phyloP scores from a whole-genome alignment of 2,797 vertebrate genomes.

The Trichosurus vulpecula region DNA sequence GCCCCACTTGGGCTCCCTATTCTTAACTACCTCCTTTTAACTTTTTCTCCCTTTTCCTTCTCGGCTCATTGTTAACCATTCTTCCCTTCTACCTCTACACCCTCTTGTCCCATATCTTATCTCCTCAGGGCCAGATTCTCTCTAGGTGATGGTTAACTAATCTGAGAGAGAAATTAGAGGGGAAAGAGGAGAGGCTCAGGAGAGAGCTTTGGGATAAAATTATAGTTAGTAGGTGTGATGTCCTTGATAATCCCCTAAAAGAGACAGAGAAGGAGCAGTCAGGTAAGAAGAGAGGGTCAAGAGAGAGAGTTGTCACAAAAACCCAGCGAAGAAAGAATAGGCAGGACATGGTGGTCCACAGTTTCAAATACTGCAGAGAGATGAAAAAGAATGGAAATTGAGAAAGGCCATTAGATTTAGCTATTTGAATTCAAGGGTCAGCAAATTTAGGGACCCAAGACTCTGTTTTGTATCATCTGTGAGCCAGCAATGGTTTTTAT shows the following conservation, averaged over 20 bases:
- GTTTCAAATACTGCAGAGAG: neutral
- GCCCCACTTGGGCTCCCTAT: neutral
- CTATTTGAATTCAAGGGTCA: neutral
- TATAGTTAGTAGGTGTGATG: neutral
- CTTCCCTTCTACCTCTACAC: neutral
- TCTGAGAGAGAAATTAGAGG: neutral
- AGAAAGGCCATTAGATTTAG: neutral
- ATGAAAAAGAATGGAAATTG: neutral
- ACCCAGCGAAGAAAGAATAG: neutral
- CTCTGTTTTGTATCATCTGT: neutral
- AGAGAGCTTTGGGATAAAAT: neutral
- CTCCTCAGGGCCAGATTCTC: neutral
- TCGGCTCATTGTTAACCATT: neutral
- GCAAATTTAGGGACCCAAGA: neutral
- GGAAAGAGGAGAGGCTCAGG: neutral
- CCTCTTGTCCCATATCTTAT: neutral
- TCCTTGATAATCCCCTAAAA: neutral
- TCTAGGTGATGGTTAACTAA: neutral
- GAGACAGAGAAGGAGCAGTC: neutral
- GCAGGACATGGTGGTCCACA: neutral
- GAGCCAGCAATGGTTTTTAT: neutral
- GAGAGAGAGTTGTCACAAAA: neutral
- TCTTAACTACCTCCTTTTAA: neutral
- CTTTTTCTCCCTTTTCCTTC: neutral
- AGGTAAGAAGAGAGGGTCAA: neutral